Base-by-base conservation (phyloP, 2,888 invertebrate species). In the Watsonalla binaria region DNA sequence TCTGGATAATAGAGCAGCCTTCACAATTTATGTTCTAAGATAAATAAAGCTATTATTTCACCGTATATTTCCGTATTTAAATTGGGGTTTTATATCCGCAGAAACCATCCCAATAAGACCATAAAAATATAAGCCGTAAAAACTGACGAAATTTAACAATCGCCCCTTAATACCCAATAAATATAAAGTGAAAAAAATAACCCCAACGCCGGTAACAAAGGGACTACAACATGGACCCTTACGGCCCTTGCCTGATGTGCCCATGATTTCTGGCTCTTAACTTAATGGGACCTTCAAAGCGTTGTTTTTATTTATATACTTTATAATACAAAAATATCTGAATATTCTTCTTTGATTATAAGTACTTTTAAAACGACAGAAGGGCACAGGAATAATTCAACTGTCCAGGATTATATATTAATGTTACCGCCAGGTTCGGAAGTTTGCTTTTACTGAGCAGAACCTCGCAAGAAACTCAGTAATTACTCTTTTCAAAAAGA, bases 151-250 rank as follows among this genome's bases (percentile, higher is more conserved):
- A 37, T 37, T 49, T 49, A 37, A 49, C 49, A 49, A 49, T 49
- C 49, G 49, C 37, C 11, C 49, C 49, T 49, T 49, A 15, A 49
- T 37, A 48, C 7, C 8, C 48, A 9, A 37, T 48, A 48, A 14
- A 37, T 37, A 14, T 11, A 45, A 33, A 53, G 45, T 37, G 51
- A 61, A 55, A 53, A 13, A 37, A 46, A 57, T 53, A 58, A 60
- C 62, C 56, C 37, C n/a, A 56, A 61, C 45, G 54, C 58, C 37
- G 5, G 24, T 47, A 46, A 57, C 57, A 57, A 54, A 52, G 45
- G 52, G 52, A 11, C 39, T 13, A 45, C 45, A 51, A 52, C 37
- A 46, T 39, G 46, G 24, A 2, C 24, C 24, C n/a, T n/a, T n/a
- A n/a, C n/a, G n/a, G 24, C 24, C 24, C 24, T n/a, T 24, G 24